Evolutionary conservation across 2,888 invertebrate species (phyloP).

Genomic region (Ceratothoa steindachneri): DNA sequence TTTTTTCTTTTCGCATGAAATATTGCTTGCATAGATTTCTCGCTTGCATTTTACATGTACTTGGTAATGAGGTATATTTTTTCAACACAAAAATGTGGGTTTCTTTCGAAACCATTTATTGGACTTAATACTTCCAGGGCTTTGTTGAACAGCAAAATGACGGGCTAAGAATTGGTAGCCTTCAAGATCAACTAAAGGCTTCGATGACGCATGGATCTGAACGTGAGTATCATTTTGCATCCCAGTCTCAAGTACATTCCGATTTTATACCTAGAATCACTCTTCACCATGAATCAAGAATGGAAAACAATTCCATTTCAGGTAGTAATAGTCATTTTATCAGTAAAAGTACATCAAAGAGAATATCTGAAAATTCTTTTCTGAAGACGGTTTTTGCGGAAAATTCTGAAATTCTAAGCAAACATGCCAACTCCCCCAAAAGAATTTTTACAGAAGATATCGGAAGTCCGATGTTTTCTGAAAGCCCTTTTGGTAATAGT

Average conservation of each 20-base stretch:
- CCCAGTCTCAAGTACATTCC: background rate
- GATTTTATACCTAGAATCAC: background rate
- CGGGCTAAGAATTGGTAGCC: background rate
- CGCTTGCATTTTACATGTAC: slow-evolving; percentile 1
- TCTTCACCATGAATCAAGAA: background rate
- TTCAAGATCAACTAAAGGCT: background rate
- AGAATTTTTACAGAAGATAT: slow-evolving; percentile 5
- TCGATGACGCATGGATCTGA: background rate
- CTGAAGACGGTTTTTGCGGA: slow-evolving; percentile 23
- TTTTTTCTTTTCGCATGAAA: background rate
- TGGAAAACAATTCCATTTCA: slow-evolving; percentile 1
- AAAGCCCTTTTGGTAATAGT: background rate
- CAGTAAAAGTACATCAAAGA: slow-evolving; percentile 1
- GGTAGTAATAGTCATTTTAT: slow-evolving; percentile 7
- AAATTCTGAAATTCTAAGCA: slow-evolving; percentile 16
- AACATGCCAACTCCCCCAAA: slow-evolving; percentile 11
- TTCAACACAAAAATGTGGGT: too few relatives aligned
- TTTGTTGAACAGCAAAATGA: background rate
- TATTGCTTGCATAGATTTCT: background rate
- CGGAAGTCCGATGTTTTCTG: background rate
- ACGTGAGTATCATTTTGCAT: background rate
- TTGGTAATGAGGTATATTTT: too few relatives aligned
- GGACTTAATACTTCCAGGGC: background rate
- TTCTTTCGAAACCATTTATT: too few relatives aligned
- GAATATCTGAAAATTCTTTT: slow-evolving; percentile 11